These are phyloP conservation scores for Acanthopagrus latus DNA, from an alignment of 2,797 vertebrate species.

Conservation along the genomic window DNA sequence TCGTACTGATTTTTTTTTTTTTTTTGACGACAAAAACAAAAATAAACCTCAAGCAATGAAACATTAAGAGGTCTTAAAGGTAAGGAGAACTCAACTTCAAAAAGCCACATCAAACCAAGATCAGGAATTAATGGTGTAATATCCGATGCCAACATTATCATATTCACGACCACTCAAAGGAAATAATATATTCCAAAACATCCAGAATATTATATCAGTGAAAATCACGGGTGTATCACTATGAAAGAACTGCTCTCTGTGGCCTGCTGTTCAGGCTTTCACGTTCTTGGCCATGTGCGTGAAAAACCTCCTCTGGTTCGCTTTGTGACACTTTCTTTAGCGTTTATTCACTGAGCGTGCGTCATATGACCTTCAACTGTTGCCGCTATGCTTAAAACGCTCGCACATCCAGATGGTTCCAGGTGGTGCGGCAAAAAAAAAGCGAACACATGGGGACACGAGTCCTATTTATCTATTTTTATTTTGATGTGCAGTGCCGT, in stretches of 20 bases:
- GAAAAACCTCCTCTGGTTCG: background rate
- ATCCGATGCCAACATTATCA: background rate
- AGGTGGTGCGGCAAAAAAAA: background rate
- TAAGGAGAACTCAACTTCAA: too few species aligned
- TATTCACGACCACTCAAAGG: background rate
- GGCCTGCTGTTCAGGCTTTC: background rate
- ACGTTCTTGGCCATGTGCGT: background rate
- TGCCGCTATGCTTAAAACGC: background rate
- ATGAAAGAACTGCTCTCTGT: background rate
- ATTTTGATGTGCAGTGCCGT: background rate
- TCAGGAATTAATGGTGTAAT: background rate
- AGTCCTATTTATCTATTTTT: background rate
- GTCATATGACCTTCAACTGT: background rate
- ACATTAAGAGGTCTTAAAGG: background rate
- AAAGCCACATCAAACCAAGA: too few species aligned
- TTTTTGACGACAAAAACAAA: background rate
- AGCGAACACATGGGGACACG: background rate
- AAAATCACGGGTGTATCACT: background rate
- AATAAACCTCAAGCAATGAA: background rate
- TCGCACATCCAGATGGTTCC: background rate
- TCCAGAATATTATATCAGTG: background rate
- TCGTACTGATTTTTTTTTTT: background rate
- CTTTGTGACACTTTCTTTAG: background rate
- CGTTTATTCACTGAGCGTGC: background rate
- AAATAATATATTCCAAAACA: background rate